Evolutionary conservation across 2,113 vertebrate genomes (phyloP).

Genomic region (Anser cygnoides): DNA sequence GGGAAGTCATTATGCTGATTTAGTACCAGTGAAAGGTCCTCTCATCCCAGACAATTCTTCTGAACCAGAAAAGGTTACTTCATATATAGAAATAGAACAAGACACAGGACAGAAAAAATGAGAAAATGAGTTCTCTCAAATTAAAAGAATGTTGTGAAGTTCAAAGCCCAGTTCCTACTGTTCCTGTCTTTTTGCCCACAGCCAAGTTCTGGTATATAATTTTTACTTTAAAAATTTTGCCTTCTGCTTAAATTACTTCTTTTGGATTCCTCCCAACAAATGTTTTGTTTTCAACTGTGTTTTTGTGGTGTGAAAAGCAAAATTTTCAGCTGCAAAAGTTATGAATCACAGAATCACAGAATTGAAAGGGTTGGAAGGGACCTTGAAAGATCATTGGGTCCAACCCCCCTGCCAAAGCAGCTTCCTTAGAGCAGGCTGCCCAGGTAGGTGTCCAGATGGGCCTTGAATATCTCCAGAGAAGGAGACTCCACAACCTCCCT

Average conservation of each 20-base stretch:
- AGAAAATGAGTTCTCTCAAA: neutral
- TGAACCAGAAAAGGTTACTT: neutral
- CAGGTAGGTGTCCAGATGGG: too few species aligned
- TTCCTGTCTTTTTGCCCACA: neutral
- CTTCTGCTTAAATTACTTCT: neutral
- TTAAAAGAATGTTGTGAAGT: neutral
- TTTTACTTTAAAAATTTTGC: neutral
- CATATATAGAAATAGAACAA: neutral
- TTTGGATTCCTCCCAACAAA: neutral
- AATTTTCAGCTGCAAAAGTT: neutral
- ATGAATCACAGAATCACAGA: too few species aligned
- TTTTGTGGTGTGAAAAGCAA: neutral
- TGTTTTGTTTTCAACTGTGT: neutral
- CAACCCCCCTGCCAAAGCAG: too few species aligned
- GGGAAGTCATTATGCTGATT: neutral
- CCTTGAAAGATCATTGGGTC: too few species aligned
- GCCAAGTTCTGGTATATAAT: neutral
- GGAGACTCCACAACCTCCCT: too few species aligned
- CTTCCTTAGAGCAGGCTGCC: too few species aligned
- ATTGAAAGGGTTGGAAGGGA: too few species aligned
- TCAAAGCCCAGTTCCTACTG: neutral
- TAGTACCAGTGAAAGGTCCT: neutral
- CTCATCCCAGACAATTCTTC: neutral
- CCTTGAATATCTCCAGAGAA: too few species aligned
- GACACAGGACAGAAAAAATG: neutral